Percentiles rank a stretch among this genome's conserved stretches.
These are phyloP conservation scores for Patella depressa DNA, from an alignment of 2,888 invertebrate species.

Conservation along the genomic window DNA sequence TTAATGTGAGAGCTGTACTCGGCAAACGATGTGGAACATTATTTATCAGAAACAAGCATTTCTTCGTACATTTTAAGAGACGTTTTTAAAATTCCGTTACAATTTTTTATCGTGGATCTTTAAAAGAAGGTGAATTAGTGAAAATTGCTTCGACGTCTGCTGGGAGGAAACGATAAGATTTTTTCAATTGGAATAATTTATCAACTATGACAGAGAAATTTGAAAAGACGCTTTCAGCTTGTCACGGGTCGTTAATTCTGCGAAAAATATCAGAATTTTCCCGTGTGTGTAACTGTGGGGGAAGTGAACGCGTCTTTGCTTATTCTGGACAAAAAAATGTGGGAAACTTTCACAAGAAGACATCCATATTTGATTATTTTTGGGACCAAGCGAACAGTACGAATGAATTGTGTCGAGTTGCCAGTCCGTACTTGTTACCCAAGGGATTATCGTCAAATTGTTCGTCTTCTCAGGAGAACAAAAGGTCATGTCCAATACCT, in stretches of 20 bases:
- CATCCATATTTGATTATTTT: conserved; percentile 26
- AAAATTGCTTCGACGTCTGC: too few species aligned
- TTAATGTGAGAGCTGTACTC: too few species aligned
- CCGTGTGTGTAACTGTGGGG: conserved; percentile 2
- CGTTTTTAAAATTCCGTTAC: too few species aligned
- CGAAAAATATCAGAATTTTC: neutral
- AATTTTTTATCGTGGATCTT: too few species aligned
- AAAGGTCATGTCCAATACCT: neutral
- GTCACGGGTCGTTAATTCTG: conserved; percentile 8
- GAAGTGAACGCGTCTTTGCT: neutral
- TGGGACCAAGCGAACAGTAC: conserved; percentile 21
- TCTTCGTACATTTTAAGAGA: too few species aligned
- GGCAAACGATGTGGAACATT: too few species aligned
- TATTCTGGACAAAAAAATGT: neutral
- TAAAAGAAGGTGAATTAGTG: too few species aligned
- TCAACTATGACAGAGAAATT: conserved; percentile 8
- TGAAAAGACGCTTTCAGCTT: neutral
- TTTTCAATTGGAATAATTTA: neutral
- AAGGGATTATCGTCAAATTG: neutral
- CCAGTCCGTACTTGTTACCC: neutral
- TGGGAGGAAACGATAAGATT: neutral
- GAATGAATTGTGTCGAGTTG: neutral
- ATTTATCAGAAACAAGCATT: too few species aligned
- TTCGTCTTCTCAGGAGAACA: neutral
- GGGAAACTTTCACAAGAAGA: conserved; percentile 9